Evolutionary conservation across 2,113 vertebrate genomes (phyloP).

Genomic region (Tricholaema leucomelas): DNA sequence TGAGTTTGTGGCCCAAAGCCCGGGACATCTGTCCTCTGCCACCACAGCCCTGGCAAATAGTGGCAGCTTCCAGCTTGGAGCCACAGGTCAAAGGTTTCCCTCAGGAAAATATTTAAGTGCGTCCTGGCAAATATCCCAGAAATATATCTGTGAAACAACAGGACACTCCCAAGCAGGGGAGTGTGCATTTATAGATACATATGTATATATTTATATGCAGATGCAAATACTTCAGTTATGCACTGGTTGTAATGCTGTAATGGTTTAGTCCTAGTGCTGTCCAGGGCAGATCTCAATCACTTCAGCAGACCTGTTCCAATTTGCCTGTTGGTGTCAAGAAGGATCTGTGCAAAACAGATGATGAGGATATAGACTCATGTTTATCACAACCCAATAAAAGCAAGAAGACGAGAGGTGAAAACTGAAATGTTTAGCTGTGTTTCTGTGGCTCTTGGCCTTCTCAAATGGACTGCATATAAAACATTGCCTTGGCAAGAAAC

Average conservation of each 20-base stretch:
- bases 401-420: not conserved
- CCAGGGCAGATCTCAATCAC: not conserved
- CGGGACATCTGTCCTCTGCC: not conserved
- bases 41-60: not conserved
- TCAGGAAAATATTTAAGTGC: not conserved
- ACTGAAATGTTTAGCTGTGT: not conserved
- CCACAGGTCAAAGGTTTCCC: not conserved
- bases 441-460: not conserved
- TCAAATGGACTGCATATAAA: not conserved
- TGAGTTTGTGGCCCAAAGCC: not conserved
- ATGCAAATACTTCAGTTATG: not conserved
- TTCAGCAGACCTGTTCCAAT: not conserved
- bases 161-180: not conserved
- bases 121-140: not conserved
- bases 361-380: not conserved
- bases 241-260: not conserved
- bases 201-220: not conserved
- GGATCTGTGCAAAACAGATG: not conserved
- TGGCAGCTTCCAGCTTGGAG: not conserved
- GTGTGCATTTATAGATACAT: not conserved
- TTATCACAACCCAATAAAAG: not conserved
- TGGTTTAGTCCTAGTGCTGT: not conserved
- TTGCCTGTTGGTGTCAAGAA: not conserved
- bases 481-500: not conserved
- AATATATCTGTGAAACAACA: not conserved